Evolutionary conservation across 2,888 invertebrate genomes (phyloP), one percentile per base, ranked within the genome.

Genomic region (Margaritifera margaritifera): DNA sequence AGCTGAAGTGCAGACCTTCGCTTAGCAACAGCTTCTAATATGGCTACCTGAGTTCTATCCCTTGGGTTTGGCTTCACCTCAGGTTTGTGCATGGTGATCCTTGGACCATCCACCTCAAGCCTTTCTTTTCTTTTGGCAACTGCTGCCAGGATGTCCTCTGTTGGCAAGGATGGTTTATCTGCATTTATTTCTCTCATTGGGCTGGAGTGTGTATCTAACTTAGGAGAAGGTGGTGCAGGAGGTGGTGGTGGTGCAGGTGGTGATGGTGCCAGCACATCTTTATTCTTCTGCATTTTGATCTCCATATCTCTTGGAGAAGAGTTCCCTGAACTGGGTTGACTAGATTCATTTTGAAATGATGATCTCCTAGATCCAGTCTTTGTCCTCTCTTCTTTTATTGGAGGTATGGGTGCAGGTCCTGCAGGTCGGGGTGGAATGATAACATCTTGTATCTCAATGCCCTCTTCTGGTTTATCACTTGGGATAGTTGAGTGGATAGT

Each of bases 1-100:
- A 82, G 78, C 24, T 86, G 84, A 8, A 88, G 79, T n/a, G 82
- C 61, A 53, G 74, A 74, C 58, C 87, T 81, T 20, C 89, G 72
- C 65, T 79, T 84, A n/a, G 85, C 86, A 4, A 89, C 86, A 6
- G 89, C 89, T 19, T 84, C 86, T 66, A 85, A 79, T 54, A 89
- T 81, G 8, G 88, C 89, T 57, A 83, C 84, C 57, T 88, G 88
- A 68, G 74, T 70, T 24, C 74, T 70, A 65, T 80, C 77, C 6
- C 67, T 67, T 24, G 66, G 64, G 51, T 27, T 65, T 54, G 64
- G 27, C 5, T 60, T 22, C 53, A 66, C 66, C 56, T 75, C 77
- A 15, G 64, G 62, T 67, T 75, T 68, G 42, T 69, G 68, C n/a
- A 67, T 71, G 4, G 74, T 67, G 25, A 82, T 75, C 68, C 78